Percentiles rank a stretch among this genome's conserved stretches.
These are phyloP conservation scores for Australoheros scitulus DNA, from an alignment of 2,113 vertebrate species.

Conservation along the genomic window DNA sequence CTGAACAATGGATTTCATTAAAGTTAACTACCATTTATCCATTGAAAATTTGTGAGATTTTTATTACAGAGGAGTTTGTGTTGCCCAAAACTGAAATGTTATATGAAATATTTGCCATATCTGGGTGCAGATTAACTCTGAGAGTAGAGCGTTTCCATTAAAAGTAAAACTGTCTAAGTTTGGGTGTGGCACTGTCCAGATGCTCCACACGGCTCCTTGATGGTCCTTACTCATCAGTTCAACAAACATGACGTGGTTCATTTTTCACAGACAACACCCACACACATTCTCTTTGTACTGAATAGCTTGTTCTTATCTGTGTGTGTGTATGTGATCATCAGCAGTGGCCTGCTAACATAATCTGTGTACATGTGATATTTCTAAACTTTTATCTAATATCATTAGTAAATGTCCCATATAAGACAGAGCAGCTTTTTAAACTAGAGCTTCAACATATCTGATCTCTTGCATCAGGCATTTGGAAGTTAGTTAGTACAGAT, in stretches of 20 bases:
- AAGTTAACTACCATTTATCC: not conserved
- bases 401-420: not conserved
- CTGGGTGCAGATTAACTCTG: no score
- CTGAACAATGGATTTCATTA: not conserved
- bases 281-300: conserved; percentile 35
- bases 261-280: conserved; percentile 54
- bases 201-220: not conserved
- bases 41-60: not conserved
- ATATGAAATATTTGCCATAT: not conserved
- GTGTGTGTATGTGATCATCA: not conserved
- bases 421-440: not conserved
- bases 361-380: conserved; percentile 16
- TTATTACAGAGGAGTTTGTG: not conserved
- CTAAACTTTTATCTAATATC: not conserved
- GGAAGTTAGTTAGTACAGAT: not conserved
- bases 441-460: not conserved
- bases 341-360: not conserved
- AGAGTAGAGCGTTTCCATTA: not conserved
- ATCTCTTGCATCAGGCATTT: not conserved
- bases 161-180: not conserved
- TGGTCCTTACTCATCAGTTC: conserved; percentile 19
- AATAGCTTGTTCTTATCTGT: conserved; percentile 33
- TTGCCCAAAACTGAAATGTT: not conserved
- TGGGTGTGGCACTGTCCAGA: not conserved
- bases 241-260: conserved; percentile 37